Percentiles rank a stretch among this genome's conserved stretches.
These are phyloP conservation scores for Paramormyrops kingsleyae DNA, from an alignment of 2,113 vertebrate species.

Conservation along the genomic window DNA sequence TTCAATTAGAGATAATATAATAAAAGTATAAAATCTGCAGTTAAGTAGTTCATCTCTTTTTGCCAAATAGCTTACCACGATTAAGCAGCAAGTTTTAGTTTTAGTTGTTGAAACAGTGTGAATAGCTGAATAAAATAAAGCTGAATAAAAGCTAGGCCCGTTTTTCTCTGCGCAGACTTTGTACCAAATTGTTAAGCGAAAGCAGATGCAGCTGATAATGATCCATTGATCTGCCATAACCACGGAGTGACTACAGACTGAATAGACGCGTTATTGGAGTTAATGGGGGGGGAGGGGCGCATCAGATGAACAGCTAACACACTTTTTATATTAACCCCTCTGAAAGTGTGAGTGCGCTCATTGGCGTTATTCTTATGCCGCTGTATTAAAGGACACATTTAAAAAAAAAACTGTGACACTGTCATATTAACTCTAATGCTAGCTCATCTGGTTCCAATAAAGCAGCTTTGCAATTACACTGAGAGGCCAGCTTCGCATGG, in stretches of 20 bases:
- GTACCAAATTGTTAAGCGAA: not conserved
- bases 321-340: not conserved
- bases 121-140: too few species aligned
- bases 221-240: not conserved
- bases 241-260: not conserved
- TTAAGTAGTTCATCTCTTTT: too few species aligned
- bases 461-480: not conserved
- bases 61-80: too few species aligned
- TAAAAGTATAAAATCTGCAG: too few species aligned
- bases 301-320: not conserved
- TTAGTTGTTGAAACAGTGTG: too few species aligned
- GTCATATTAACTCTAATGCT: not conserved
- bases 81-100: too few species aligned
- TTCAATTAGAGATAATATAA: too few species aligned
- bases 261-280: not conserved
- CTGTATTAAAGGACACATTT: not conserved
- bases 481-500: not conserved
- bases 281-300: not conserved
- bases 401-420: not conserved
- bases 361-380: not conserved
- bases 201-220: slow-evolving; percentile 3
- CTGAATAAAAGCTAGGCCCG: not conserved
- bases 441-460: slow-evolving; percentile 7
- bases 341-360: not conserved
- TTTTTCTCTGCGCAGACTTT: not conserved